phyloP scores from a whole-genome alignment of 2,797 vertebrate genomes.

The Sparus aurata region DNA sequence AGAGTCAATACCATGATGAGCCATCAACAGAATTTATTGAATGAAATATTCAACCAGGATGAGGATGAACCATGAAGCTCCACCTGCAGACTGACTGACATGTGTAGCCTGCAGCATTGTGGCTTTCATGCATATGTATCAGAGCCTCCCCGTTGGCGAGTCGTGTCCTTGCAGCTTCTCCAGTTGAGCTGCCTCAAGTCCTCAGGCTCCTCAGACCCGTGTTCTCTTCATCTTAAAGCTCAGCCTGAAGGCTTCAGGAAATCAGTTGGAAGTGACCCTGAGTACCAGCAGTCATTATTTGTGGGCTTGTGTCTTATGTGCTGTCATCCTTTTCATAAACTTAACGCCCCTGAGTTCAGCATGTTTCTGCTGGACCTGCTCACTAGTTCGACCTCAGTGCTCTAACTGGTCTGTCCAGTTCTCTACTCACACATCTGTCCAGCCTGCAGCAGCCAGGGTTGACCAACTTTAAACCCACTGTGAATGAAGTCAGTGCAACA shows the following conservation, averaged over 20 bases:
- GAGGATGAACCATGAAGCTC: constrained; percentile 17
- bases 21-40: background rate
- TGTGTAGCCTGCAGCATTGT: background rate
- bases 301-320: background rate
- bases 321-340: background rate
- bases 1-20: background rate
- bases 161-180: constrained; percentile 2
- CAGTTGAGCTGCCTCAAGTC: background rate
- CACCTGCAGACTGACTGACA: constrained; percentile 22
- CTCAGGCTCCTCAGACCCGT: background rate
- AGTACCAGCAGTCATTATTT: background rate
- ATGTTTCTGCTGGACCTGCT: no score
- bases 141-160: background rate
- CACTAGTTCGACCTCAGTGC: no score
- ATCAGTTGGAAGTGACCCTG: background rate
- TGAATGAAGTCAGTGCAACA: no score
- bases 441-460: no score
- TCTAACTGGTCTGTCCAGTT: no score
- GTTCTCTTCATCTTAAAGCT: constrained; percentile 11
- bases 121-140: background rate
- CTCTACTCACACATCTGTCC: no score
- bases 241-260: constrained; percentile 1
- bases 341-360: no score
- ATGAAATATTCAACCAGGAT: constrained; percentile 14
- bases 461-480: no score